Percentiles rank a stretch among this genome's conserved stretches.
Evolutionary conservation across 2,113 vertebrate species (phyloP).

Genomic region (Sebastes schlegelii): DNA sequence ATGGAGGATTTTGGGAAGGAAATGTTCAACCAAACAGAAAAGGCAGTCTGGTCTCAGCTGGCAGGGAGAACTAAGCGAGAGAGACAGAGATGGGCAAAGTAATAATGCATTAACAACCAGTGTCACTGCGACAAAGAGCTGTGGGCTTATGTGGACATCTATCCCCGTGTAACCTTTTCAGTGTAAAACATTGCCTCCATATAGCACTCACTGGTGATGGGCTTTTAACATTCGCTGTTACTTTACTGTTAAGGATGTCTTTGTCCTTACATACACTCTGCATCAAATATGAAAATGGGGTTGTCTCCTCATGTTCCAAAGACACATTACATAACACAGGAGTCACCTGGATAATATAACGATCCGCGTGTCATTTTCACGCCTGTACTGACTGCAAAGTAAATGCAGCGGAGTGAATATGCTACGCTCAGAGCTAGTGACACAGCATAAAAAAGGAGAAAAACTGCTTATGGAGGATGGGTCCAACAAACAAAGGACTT

Average conservation of each 20-base stretch:
- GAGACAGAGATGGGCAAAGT: not conserved
- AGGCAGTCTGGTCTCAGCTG: constrained; percentile 56
- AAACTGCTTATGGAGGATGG: no score
- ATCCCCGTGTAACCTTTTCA: constrained; percentile 26
- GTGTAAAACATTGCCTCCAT: not conserved
- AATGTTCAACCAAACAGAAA: constrained; percentile 58
- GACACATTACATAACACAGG: no score
- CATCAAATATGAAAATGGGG: not conserved
- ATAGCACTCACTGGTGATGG: not conserved
- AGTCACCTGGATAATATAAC: no score
- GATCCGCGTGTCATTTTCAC: no score
- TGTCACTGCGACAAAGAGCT: constrained; percentile 49
- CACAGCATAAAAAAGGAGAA: no score
- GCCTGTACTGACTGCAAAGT: no score
- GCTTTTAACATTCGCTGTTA: constrained; percentile 2
- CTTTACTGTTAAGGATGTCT: not conserved
- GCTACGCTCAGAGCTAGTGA: no score
- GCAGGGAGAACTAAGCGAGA: constrained; percentile 7
- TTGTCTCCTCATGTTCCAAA: not conserved
- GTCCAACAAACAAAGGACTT: no score
- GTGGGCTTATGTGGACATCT: constrained; percentile 31
- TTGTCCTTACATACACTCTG: not conserved
- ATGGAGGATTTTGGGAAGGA: constrained; percentile 56
- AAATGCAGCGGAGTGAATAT: no score
- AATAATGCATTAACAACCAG: constrained; percentile 48